Percentiles rank a stretch among this genome's conserved stretches.
Conservation (phyloP, 2,797 vertebrate species). For the Macropus fuliginosus region DNA sequence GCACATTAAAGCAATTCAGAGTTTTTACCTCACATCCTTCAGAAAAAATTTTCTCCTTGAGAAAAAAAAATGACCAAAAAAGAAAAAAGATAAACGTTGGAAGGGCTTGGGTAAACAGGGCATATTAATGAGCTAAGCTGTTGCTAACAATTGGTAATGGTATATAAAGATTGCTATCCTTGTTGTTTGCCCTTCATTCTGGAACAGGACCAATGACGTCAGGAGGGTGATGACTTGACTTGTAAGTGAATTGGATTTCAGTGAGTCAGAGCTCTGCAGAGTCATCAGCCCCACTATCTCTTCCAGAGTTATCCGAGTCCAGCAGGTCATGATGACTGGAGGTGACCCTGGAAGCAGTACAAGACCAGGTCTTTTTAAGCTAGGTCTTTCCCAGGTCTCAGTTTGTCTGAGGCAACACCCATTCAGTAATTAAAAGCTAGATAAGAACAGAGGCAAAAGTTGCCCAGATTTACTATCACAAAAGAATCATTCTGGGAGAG, state of each 20-base stretch:
- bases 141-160: not conserved
- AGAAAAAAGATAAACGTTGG: not conserved
- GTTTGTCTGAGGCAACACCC: not conserved
- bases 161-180: not conserved
- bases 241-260: not conserved
- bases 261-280: not conserved
- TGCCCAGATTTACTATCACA: not conserved
- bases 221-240: not conserved
- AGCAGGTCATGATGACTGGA: too few species aligned
- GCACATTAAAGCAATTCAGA: not conserved
- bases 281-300: too few species aligned
- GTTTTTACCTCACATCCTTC: not conserved
- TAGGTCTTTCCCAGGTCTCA: too few species aligned
- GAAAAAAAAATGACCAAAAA: not conserved
- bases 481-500: not conserved
- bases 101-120: not conserved
- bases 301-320: not conserved
- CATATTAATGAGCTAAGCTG: not conserved
- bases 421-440: not conserved
- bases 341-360: too few species aligned
- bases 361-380: too few species aligned
- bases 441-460: not conserved
- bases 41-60: not conserved
- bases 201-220: not conserved
- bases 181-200: not conserved